Conservation (phyloP, 2,113 vertebrate genomes). For the Stigmatopora argus region DNA sequence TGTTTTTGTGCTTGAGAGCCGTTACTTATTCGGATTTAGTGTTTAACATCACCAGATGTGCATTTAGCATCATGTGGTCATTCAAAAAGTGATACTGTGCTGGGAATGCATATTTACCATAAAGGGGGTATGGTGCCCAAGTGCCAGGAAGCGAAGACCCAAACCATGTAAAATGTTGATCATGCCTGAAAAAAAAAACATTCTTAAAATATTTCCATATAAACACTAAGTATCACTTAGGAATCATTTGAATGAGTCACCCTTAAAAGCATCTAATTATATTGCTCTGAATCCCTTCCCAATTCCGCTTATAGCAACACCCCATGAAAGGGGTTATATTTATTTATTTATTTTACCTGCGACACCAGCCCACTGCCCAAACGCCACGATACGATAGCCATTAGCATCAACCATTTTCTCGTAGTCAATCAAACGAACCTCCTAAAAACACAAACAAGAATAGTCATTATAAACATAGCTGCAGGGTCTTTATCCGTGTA, state of each 20-base stretch:
- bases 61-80: neutral
- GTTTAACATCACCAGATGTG: neutral
- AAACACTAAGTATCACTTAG: neutral
- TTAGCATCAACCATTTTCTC: slow-evolving; percentile 97
- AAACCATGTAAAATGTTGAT: slow-evolving; percentile 95
- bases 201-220: neutral
- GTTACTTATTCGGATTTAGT: neutral
- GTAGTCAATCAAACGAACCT: slow-evolving; percentile 95
- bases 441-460: slow-evolving; percentile 66
- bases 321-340: too few species aligned
- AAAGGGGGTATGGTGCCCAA: slow-evolving; percentile 95
- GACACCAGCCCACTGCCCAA: slow-evolving; percentile 96
- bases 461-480: neutral
- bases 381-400: slow-evolving; percentile 88
- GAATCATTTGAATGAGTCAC: neutral
- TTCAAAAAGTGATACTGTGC: neutral
- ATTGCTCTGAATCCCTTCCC: neutral
- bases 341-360: slow-evolving; percentile 74
- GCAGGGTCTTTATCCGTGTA: too few species aligned
- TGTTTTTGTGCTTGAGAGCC: neutral
- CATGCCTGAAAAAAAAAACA: slow-evolving; percentile 78
- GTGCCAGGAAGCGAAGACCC: slow-evolving; percentile 88
- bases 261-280: neutral
- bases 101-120: slow-evolving; percentile 74
- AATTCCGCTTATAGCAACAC: neutral